These are phyloP conservation scores for Idaea dimidiata DNA, from an alignment of 2,888 invertebrate species.

Conservation along the genomic window DNA sequence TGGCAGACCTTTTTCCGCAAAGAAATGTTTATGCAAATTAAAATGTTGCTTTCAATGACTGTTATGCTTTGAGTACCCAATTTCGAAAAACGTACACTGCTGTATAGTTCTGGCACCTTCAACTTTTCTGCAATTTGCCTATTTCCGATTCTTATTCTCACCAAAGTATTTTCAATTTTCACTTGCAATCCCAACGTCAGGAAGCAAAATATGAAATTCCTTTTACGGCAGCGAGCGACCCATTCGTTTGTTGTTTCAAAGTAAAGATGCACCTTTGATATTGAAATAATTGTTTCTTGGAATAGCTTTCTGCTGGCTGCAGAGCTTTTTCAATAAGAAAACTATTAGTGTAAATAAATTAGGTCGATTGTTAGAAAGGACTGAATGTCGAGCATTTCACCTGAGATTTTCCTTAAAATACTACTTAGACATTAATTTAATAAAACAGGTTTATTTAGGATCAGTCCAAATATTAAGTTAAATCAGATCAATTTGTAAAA, in stretches of 20 bases:
- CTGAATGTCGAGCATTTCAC: too few relatives aligned
- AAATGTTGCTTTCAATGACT: too few relatives aligned
- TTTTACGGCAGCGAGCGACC: constrained; percentile 8
- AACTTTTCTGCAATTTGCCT: neutral
- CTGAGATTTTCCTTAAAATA: too few relatives aligned
- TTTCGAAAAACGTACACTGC: neutral
- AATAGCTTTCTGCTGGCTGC: neutral
- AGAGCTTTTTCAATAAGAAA: neutral
- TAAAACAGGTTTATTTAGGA: too few relatives aligned
- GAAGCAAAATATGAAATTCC: constrained; percentile 31
- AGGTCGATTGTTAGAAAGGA: neutral
- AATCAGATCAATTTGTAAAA: too few relatives aligned
- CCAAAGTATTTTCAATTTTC: constrained; percentile 32
- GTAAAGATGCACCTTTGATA: neutral
- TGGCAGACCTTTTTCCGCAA: too few relatives aligned
- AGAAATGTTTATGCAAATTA: too few relatives aligned
- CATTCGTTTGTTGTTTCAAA: constrained; percentile 16
- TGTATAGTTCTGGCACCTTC: neutral
- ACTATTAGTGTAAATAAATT: neutral
- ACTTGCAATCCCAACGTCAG: constrained; percentile 16
- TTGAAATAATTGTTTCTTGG: neutral
- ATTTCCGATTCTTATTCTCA: constrained; percentile 3
- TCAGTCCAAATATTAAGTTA: too few relatives aligned
- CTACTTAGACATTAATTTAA: too few relatives aligned
- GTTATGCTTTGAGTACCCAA: too few relatives aligned